Percentiles rank a stretch among this genome's conserved stretches.
Conservation (phyloP, 1,140 invertebrate genomes). For the Pachyrhynchus sulphureomaculatus region DNA sequence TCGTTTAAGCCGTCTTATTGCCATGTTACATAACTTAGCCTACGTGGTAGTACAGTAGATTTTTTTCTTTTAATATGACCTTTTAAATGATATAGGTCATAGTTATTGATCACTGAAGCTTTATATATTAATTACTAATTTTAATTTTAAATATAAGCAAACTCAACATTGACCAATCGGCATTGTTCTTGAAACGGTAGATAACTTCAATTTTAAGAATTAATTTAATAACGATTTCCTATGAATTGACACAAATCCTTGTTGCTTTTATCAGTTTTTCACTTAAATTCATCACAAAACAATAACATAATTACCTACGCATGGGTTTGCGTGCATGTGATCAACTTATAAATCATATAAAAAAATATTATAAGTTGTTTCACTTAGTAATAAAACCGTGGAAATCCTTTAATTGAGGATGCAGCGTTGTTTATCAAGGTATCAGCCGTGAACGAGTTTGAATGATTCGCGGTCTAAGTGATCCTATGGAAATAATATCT, state of each 20-base stretch:
- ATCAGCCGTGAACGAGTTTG: conserved; percentile 2
- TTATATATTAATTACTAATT: too few relatives aligned
- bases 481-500: not conserved
- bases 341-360: conserved; percentile 16
- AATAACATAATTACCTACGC: conserved; percentile 16
- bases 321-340: conserved; percentile 9
- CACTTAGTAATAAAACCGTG: conserved; percentile 12
- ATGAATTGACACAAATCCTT: conserved; percentile 9
- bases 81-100: too few relatives aligned
- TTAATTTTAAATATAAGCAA: too few relatives aligned
- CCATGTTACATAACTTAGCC: too few relatives aligned
- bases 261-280: conserved; percentile 15
- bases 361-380: conserved; percentile 3
- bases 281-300: conserved; percentile 11
- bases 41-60: too few relatives aligned
- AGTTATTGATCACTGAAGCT: too few relatives aligned
- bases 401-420: conserved; percentile 27
- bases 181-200: too few relatives aligned
- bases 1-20: too few relatives aligned
- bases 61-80: too few relatives aligned
- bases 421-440: conserved; percentile 9
- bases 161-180: too few relatives aligned
- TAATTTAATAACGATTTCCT: not conserved
- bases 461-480: not conserved
- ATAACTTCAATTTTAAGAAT: too few relatives aligned